These are phyloP conservation scores for Dasyprocta punctata DNA, from an alignment of 2,113 vertebrate species.

Conservation along the genomic window DNA sequence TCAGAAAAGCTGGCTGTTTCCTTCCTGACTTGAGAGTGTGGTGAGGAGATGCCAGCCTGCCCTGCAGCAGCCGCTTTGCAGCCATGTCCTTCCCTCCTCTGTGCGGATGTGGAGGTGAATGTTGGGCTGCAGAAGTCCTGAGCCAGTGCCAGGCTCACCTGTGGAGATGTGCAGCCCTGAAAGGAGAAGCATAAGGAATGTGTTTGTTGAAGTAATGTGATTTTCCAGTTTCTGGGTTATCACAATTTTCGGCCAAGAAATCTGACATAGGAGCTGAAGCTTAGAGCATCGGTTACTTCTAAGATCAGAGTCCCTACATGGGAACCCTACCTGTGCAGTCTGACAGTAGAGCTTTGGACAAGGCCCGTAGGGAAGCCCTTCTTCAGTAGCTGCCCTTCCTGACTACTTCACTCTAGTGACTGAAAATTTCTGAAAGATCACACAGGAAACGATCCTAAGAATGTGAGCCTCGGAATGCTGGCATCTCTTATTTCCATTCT, in stretches of 20 bases:
- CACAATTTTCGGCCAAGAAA: conserved; percentile 58
- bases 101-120: background rate
- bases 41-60: background rate
- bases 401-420: background rate
- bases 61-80: background rate
- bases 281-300: background rate
- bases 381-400: background rate
- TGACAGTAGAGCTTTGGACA: background rate
- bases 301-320: background rate
- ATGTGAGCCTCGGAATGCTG: background rate
- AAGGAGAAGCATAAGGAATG: conserved; percentile 64
- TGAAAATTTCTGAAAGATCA: conserved; percentile 28
- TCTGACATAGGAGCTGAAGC: conserved; percentile 43
- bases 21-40: background rate
- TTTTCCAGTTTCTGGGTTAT: conserved; percentile 75
- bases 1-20: background rate
- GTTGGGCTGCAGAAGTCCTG: conserved; percentile 16
- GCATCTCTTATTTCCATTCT: background rate
- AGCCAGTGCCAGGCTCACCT: conserved; percentile 23
- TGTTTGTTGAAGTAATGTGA: conserved; percentile 74
- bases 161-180: conserved; percentile 28
- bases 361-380: background rate
- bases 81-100: background rate
- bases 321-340: background rate
- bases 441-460: background rate